Conservation (phyloP, 1,140 invertebrate genomes). For the Penaeus vannamei region DNA sequence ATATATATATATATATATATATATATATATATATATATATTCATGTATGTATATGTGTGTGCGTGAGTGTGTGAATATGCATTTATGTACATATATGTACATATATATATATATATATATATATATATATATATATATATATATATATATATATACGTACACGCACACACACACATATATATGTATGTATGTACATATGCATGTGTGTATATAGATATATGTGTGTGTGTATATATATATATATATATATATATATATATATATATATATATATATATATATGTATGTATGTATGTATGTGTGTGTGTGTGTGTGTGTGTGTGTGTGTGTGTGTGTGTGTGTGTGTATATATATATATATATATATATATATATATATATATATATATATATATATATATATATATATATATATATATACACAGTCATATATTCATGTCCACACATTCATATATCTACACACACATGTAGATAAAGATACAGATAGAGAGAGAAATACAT, state of each 20-base stretch:
- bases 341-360: conserved; percentile 1
- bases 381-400: neutral
- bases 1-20: conserved; percentile 17
- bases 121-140: conserved; percentile 19
- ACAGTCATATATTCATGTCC: neutral
- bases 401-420: neutral
- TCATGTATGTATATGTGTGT: neutral
- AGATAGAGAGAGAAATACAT: too few species aligned
- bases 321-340: conserved; percentile 1
- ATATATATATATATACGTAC: conserved; percentile 6
- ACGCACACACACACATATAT: neutral
- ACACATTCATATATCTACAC: too few species aligned
- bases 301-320: conserved; percentile 25
- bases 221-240: neutral
- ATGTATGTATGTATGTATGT: neutral
- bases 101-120: conserved; percentile 6
- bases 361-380: neutral
- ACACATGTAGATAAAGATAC: too few species aligned
- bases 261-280: neutral
- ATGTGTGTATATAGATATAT: conserved; percentile 40
- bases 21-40: conserved; percentile 12
- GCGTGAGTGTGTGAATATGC: neutral
- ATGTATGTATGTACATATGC: conserved; percentile 33
- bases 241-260: neutral
- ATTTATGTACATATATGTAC: conserved; percentile 18